phyloP scores from a whole-genome alignment of 92 coral and sea anemone species.

The Epizoanthus fatuus region DNA sequence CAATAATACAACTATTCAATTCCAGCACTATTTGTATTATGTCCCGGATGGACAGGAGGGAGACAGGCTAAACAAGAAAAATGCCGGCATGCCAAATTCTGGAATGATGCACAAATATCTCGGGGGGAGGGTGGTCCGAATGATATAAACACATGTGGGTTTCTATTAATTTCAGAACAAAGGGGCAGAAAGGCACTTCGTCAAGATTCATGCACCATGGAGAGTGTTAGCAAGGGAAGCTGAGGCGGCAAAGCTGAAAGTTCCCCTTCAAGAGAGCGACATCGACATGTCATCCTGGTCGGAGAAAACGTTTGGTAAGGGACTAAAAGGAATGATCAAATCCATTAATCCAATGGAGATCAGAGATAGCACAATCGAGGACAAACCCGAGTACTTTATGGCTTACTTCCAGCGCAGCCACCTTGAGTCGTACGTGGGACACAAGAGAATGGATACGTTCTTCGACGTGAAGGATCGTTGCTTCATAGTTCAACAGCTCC shows the following conservation, averaged over 20 bases:
- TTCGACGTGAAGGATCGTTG: constrained; percentile 64
- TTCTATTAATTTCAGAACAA: constrained; percentile 53
- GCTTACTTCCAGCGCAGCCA: constrained; percentile 72
- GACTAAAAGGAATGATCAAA: constrained; percentile 44
- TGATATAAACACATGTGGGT: too few relatives aligned
- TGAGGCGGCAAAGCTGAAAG: constrained; percentile 79
- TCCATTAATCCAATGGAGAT: constrained; percentile 76
- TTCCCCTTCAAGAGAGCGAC: constrained; percentile 84
- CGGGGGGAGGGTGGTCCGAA: too few relatives aligned
- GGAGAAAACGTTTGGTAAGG: constrained; percentile 66
- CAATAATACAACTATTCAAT: too few relatives aligned
- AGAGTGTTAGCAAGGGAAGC: constrained; percentile 73
- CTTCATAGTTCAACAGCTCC: constrained; percentile 73
- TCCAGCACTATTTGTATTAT: too few relatives aligned
- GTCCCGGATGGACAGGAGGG: too few relatives aligned
- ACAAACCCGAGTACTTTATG: constrained; percentile 78
- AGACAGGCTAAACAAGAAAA: too few relatives aligned
- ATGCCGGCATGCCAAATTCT: too few relatives aligned
- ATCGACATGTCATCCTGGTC: constrained; percentile 69
- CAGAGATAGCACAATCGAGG: constrained; percentile 62
- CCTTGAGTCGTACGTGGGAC: constrained; percentile 59
- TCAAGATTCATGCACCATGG: constrained; percentile 92
- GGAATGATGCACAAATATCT: too few relatives aligned
- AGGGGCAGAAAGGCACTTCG: constrained; percentile 74
- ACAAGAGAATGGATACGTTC: constrained; percentile 71